Evolutionary conservation across 2,113 vertebrate genomes (phyloP), one percentile per base, ranked within the genome.

Genomic region (Fregetta grallaria): DNA sequence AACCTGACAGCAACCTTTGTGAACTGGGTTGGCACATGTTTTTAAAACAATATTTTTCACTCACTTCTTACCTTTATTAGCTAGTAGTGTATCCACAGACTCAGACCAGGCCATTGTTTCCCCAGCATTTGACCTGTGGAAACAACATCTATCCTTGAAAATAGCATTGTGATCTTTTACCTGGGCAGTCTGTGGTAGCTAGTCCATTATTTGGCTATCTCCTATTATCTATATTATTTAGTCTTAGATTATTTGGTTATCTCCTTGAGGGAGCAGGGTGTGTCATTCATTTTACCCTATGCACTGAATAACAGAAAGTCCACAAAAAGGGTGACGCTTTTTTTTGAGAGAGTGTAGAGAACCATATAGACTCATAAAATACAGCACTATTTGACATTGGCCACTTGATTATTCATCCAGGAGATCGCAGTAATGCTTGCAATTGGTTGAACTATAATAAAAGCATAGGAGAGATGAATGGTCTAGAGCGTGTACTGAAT

Each of bases 61-160:
- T 21, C 70, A 23, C 13, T 38, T 79, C 98, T 98, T 98, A 99
- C 99, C 98, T 99, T 99, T 99, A 85, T 98, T 98, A 59, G 97
- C 96, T 72, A 99, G 98, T 21, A 99, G 96, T 40, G 98, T 98
- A 85, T 99, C 99, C 98, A 99, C 98, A 36, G 99, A 99, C 83
- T 99, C 98, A 29, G 98, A 97, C 99, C 99, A 99, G 36, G 97
- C 96, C 96, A 98, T 96, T 93, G 97, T 90, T 92, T 99, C 98
- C 53, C 94, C 98, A 53, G 98, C 15, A 1, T 98, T 89, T 94
- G 99, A 98, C 98, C 99, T 99, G 98, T 98, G 96, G 97, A 99
- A 99, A 99, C 98, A 99, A 97, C 99, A 99, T 96, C 99, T 99
- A 96, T 97, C 98, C 99, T 98, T 99, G 99, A 99, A 99, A 99